Evolutionary conservation across 2,797 vertebrate species (phyloP).

Genomic region (Salarias fasciatus): DNA sequence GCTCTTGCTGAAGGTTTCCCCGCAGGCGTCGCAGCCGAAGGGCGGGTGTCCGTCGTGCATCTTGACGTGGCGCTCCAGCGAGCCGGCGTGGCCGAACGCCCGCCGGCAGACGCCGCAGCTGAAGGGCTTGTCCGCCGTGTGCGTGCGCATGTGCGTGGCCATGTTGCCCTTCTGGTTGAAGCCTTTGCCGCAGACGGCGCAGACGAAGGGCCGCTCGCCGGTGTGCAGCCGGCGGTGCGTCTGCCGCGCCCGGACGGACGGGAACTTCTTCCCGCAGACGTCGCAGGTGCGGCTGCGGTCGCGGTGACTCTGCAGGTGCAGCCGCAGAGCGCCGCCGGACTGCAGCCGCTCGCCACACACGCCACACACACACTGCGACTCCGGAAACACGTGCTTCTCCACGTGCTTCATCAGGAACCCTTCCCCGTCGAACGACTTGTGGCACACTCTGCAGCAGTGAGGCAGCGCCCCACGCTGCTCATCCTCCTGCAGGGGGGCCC

Average conservation of each 20-base stretch:
- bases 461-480: not conserved
- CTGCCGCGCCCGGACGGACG: conserved; percentile 57
- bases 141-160: conserved; percentile 61
- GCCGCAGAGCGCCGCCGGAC: conserved; percentile 16
- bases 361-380: conserved; percentile 35
- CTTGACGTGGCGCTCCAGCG: conserved; percentile 53
- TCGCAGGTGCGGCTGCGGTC: conserved; percentile 57
- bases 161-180: conserved; percentile 72
- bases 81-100: conserved; percentile 39
- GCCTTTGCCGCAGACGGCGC: conserved; percentile 54
- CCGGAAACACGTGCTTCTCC: conserved; percentile 56
- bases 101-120: conserved; percentile 34
- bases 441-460: conserved; percentile 60
- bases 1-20: conserved; percentile 29
- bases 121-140: conserved; percentile 42
- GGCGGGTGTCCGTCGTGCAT: conserved; percentile 17
- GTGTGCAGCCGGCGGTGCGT: conserved; percentile 65
- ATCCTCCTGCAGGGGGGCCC: not conserved
- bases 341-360: conserved; percentile 54
- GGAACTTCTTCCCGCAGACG: conserved; percentile 65
- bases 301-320: conserved; percentile 62
- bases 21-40: conserved; percentile 46
- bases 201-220: conserved; percentile 66
- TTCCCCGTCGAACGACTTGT: conserved; percentile 52
- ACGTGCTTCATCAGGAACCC: conserved; percentile 63